Evolutionary conservation across 2,888 invertebrate species (phyloP), one percentile per base, ranked within the genome.

Genomic region (Leptogaster cylindrica): DNA sequence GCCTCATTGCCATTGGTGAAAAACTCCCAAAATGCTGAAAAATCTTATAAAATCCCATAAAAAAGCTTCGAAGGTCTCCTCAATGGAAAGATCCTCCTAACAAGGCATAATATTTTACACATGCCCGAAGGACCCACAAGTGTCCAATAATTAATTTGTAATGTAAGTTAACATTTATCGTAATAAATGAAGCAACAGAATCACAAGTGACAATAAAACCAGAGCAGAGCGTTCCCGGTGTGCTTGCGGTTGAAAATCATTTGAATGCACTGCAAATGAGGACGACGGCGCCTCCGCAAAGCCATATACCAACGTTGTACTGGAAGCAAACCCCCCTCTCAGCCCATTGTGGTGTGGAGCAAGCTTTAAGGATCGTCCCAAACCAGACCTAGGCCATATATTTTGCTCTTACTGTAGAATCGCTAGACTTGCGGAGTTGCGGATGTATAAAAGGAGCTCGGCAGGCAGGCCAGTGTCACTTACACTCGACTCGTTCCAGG

Each of bases 381-480:
- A 16, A 16, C 8, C 14, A 39, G 36, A 36, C 39, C 36, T 33
- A 55, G 39, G 36, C 55, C 7, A 55, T 39, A 55, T 55, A 55
- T 55, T 55, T 23, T n/a, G 23, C 36, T n/a, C 4, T 20, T 12
- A 55, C 55, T 55, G 55, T 55, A 55, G 55, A 33, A 7, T n/a
- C 12, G 36, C 36, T 55, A 33, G 55, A 55, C 14, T 25, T 20
- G 10, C 18, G 39, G n/a, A 33, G 12, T 18, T 25, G 12, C 31
- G n/a, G 23, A 50, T 65, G 50, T 65, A 65, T 50, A 65, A 65
- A 27, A 48, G 50, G 65, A 48, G 31, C 50, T 23, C 33, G 31
- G 14, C 33, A 23, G 31, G 65, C 5, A 36, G 8, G 50, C 18
- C 7, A 36, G 6, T 65, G 65, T 65, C 65, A 65, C 65, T 65